These are phyloP conservation scores for Anorthoa munda DNA, from an alignment of 2,888 invertebrate species.

Conservation along the genomic window DNA sequence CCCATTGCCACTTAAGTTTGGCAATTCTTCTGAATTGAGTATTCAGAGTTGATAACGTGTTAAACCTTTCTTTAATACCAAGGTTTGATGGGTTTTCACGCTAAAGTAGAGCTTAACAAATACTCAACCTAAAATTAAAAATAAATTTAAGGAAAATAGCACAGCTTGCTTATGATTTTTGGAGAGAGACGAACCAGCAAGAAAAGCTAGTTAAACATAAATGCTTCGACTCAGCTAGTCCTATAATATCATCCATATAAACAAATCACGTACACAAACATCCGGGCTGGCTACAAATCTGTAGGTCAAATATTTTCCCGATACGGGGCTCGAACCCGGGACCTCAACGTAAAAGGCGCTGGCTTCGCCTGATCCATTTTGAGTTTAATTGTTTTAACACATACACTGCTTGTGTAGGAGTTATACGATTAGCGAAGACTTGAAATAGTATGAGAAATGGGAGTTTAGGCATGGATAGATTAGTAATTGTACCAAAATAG, in stretches of 20 bases:
- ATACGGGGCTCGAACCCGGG: slow-evolving; percentile 56
- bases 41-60: no score
- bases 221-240: background rate
- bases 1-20: no score
- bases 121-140: no score
- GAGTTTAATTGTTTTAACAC: slow-evolving; percentile 61
- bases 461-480: background rate
- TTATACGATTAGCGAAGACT: background rate
- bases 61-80: no score
- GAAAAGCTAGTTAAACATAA: background rate
- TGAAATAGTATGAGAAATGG: slow-evolving; percentile 3
- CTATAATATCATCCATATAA: slow-evolving; percentile 36
- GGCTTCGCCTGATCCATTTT: slow-evolving; percentile 47
- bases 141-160: no score
- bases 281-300: slow-evolving; percentile 57
- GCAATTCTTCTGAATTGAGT: no score
- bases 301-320: slow-evolving; percentile 61
- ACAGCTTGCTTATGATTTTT: background rate
- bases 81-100: no score
- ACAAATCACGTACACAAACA: slow-evolving; percentile 59
- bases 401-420: slow-evolving; percentile 21
- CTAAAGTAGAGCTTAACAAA: no score
- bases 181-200: no score
- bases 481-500: background rate
- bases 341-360: slow-evolving; percentile 55